Conservation (phyloP, 2,113 vertebrate genomes). For the Xenopus laevis region DNA sequence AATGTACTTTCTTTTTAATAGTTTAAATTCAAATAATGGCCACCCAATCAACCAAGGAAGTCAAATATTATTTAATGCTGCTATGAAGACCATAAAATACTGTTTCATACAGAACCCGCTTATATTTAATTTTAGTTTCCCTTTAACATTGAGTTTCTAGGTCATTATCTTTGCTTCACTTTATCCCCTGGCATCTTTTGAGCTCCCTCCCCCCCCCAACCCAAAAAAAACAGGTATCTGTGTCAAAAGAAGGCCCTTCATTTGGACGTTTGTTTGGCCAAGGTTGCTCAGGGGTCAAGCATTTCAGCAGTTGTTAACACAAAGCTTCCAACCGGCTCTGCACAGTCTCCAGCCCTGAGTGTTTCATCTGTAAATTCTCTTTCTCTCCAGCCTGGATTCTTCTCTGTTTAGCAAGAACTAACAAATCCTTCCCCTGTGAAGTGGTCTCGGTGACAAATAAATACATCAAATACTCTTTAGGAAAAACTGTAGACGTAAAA, state of each 20-base stretch:
- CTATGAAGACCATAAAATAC: too few relatives aligned
- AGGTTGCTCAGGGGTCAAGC: conserved; percentile 86
- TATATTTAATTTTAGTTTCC: not conserved
- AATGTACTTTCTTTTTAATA: too few relatives aligned
- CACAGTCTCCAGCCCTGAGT: conserved; percentile 51
- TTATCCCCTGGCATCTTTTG: conserved; percentile 59
- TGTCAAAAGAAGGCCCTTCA: conserved; percentile 76
- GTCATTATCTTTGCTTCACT: conserved; percentile 56
- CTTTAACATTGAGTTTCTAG: conserved; percentile 43
- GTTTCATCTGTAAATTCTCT: conserved; percentile 60
- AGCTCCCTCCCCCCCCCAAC: conserved; percentile 51
- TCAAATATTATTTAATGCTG: too few relatives aligned
- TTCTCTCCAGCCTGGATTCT: conserved; percentile 51
- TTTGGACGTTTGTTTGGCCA: conserved; percentile 75
- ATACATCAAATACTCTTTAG: conserved; percentile 60
- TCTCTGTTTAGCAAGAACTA: conserved; percentile 58
- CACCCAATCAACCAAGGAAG: too few relatives aligned
- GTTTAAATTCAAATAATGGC: too few relatives aligned
- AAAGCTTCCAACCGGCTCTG: conserved; percentile 64
- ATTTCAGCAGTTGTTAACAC: conserved; percentile 81
- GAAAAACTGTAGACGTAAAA: conserved; percentile 56
- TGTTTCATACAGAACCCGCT: not conserved
- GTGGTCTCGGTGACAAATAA: conserved; percentile 57
- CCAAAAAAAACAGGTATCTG: conserved; percentile 81
- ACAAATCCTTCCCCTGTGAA: conserved; percentile 61